Percentiles rank a stretch among this genome's conserved stretches.
Evolutionary conservation across 2,888 invertebrate species (phyloP).

Genomic region (Xylophagus ater): DNA sequence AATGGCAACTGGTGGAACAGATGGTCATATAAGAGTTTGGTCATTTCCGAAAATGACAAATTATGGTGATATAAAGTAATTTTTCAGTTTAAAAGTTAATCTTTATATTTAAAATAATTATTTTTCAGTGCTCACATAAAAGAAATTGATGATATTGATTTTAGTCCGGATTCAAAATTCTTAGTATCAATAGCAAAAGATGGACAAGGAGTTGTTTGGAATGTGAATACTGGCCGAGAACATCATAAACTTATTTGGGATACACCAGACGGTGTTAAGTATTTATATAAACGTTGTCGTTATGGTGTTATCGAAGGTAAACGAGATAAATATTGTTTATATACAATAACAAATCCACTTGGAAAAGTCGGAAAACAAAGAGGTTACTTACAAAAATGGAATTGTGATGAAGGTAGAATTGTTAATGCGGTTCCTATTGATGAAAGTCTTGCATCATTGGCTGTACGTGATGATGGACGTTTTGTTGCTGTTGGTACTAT

Average conservation of each 20-base stretch:
- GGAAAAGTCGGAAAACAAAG: constrained; percentile 56
- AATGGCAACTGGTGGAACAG: constrained; percentile 86
- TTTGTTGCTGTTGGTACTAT: constrained; percentile 90
- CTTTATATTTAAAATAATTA: background rate
- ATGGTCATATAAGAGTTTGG: constrained; percentile 81
- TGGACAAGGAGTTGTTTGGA: constrained; percentile 73
- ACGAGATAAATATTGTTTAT: constrained; percentile 54
- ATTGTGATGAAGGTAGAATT: constrained; percentile 48
- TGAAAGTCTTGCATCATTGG: constrained; percentile 72
- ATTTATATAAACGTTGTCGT: constrained; percentile 71
- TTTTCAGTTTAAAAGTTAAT: no score
- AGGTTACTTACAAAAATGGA: constrained; percentile 73
- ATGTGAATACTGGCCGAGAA: constrained; percentile 52
- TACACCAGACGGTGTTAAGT: constrained; percentile 64
- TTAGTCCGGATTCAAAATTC: constrained; percentile 65
- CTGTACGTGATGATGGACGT: constrained; percentile 82
- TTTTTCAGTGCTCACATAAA: constrained; percentile 56
- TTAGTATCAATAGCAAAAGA: constrained; percentile 82
- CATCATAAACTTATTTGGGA: constrained; percentile 61
- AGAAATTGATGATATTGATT: constrained; percentile 91
- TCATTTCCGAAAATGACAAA: constrained; percentile 70
- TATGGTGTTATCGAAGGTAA: constrained; percentile 63
- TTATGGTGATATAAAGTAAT: constrained; percentile 49
- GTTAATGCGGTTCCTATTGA: constrained; percentile 48
- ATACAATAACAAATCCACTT: constrained; percentile 70